phyloP scores from a whole-genome alignment of 2,113 vertebrate genomes.

The Pomatostomus ruficeps region DNA sequence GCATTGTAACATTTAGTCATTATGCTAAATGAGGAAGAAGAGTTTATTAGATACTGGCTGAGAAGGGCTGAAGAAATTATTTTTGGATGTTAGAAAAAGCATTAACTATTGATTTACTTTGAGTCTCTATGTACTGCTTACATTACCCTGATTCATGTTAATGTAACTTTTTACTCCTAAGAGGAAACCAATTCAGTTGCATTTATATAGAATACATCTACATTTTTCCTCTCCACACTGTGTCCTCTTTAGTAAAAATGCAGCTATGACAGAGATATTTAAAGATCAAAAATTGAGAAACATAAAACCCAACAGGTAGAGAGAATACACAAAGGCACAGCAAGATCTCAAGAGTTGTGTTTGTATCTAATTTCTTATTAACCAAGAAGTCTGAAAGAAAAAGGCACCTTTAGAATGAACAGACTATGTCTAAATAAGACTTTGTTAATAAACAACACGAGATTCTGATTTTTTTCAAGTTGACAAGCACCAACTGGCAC shows the following conservation, averaged over 20 bases:
- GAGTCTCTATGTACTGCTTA: not conserved
- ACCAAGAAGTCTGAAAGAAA: not conserved
- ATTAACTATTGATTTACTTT: not conserved
- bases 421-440: not conserved
- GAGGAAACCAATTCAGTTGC: not conserved
- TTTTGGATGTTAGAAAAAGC: not conserved
- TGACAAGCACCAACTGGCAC: not conserved
- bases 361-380: not conserved
- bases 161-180: not conserved
- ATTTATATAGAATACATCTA: not conserved
- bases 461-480: not conserved
- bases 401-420: not conserved
- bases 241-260: not conserved
- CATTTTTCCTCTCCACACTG: not conserved
- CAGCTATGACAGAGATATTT: not conserved
- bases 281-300: not conserved
- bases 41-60: not conserved
- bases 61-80: not conserved
- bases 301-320: not conserved
- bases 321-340: not conserved
- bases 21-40: not conserved
- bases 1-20: not conserved
- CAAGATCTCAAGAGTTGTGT: not conserved
- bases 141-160: not conserved
- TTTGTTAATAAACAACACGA: not conserved